These are phyloP conservation scores for Tenebrosternarchus preto DNA, from an alignment of 2,113 vertebrate genomes.

Conservation along the genomic window DNA sequence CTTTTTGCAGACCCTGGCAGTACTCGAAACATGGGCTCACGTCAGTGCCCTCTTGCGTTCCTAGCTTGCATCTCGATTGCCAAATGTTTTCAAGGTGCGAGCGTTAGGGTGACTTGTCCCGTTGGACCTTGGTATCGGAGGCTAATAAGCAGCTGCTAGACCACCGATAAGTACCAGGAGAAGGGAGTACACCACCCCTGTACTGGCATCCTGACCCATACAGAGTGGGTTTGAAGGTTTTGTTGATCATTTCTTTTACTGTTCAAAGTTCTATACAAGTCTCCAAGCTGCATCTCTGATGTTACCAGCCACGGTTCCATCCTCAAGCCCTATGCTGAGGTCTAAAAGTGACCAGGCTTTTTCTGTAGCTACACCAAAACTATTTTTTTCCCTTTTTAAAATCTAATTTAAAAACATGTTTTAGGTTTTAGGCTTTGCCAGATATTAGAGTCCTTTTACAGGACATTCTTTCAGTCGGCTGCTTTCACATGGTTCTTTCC, in stretches of 20 bases:
- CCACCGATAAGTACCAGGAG: too few species aligned
- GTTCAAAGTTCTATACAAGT: background rate
- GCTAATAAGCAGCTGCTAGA: background rate
- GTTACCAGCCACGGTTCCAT: too few species aligned
- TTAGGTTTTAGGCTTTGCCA: too few species aligned
- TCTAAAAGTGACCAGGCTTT: background rate
- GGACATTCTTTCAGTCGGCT: too few species aligned
- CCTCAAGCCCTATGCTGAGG: background rate
- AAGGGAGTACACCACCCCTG: too few species aligned
- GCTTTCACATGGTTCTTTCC: too few species aligned
- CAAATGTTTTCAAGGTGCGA: slow-evolving; percentile 38
- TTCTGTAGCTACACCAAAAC: background rate
- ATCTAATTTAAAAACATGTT: background rate
- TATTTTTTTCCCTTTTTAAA: background rate
- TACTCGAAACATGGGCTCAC: slow-evolving; percentile 34
- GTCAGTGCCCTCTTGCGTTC: slow-evolving; percentile 26
- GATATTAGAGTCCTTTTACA: too few species aligned
- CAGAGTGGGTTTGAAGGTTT: background rate
- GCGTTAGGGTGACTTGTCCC: background rate
- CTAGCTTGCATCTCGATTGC: slow-evolving; percentile 19
- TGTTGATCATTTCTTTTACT: too few species aligned
- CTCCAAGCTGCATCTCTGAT: background rate
- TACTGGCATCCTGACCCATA: background rate
- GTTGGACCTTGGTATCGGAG: background rate
- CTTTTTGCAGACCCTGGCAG: slow-evolving; percentile 44